Evolutionary conservation across 2,797 vertebrate genomes (phyloP), one percentile per base, ranked within the genome.

Genomic region (Sebastes diploproa): DNA sequence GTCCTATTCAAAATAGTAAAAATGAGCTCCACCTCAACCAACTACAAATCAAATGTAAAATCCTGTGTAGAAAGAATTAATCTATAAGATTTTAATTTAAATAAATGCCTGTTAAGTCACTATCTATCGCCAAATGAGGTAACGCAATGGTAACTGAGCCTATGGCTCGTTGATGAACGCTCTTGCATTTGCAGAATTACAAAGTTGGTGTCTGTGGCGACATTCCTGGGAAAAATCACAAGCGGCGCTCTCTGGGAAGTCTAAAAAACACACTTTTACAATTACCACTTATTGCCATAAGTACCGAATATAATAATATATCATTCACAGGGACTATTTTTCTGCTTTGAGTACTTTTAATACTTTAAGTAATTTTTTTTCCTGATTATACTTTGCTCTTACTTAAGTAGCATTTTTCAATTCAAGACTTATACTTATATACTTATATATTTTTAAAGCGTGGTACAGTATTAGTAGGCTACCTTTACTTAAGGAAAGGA

Each of bases 291-390:
- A 18, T 46, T 0, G 6, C 42, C 42, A 46, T 46, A 46, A 46
- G 42, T 18, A 0, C 42, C 7, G 0, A 46, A 0, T 46, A 46
- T 18, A 1, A 46, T 18, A 46, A 46, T 0, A 18, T 46, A 1
- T 46, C 16, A 46, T 46, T 46, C 16, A 18, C 16, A 18, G 55
- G 13, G 23, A 13, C 12, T 59, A 27, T 29, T 0, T 29, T 16
- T 27, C 25, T 59, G 13, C 55, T 14, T 25, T 14, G 55, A 56
- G 55, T 52, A n/a, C 20, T n/a, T 52, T 22, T 52, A 52, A 9
- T 52, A 52, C 20, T n/a, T 52, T 52, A 9, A 52, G 20, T 9
- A 52, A 4, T 11, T 54, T n/a, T 11, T 52, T n/a, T 2, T 54
- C 27, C 8, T 29, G 16, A 27, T 29, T 59, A 29, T 59, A 18